phyloP scores from a whole-genome alignment of 2,888 invertebrate species.

The Phortica magna region DNA sequence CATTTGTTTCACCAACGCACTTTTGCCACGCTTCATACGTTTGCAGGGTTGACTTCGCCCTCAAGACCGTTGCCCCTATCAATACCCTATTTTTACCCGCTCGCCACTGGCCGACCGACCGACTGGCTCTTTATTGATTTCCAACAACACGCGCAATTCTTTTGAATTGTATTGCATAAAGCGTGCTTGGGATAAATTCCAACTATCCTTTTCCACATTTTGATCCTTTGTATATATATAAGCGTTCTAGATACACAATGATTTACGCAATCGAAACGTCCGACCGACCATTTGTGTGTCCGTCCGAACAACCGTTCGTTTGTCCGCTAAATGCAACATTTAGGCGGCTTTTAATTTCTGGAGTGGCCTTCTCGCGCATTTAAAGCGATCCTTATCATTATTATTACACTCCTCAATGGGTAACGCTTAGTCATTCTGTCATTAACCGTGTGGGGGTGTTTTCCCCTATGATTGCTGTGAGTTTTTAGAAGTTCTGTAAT shows the following conservation, averaged over 20 bases:
- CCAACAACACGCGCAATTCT: slow-evolving; percentile 1
- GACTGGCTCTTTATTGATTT: slow-evolving; percentile 18
- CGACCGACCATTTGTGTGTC: background rate
- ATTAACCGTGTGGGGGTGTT: slow-evolving; percentile 57
- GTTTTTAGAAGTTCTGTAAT: background rate
- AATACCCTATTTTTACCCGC: slow-evolving; percentile 32
- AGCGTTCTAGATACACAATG: slow-evolving; percentile 18
- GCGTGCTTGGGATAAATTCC: background rate
- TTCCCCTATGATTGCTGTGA: slow-evolving; percentile 21
- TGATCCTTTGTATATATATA: background rate
- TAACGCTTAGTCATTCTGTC: slow-evolving; percentile 64
- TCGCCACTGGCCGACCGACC: slow-evolving; percentile 37
- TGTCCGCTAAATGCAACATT: slow-evolving; percentile 61
- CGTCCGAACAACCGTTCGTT: background rate
- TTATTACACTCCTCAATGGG: slow-evolving; percentile 58
- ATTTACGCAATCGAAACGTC: slow-evolving; percentile 28
- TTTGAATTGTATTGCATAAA: background rate
- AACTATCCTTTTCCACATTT: background rate
- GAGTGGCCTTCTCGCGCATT: slow-evolving; percentile 59
- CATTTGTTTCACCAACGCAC: slow-evolving; percentile 58
- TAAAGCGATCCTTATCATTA: slow-evolving; percentile 65
- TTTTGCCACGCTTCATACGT: slow-evolving; percentile 64
- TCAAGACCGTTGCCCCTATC: slow-evolving; percentile 42
- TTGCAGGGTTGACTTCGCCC: slow-evolving; percentile 18
- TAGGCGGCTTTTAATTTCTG: slow-evolving; percentile 61